Percentiles rank a stretch among this genome's conserved stretches.
These are phyloP conservation scores for Leptoteleia sp. DNA, from an alignment of 1,140 invertebrate genomes.

Conservation along the genomic window DNA sequence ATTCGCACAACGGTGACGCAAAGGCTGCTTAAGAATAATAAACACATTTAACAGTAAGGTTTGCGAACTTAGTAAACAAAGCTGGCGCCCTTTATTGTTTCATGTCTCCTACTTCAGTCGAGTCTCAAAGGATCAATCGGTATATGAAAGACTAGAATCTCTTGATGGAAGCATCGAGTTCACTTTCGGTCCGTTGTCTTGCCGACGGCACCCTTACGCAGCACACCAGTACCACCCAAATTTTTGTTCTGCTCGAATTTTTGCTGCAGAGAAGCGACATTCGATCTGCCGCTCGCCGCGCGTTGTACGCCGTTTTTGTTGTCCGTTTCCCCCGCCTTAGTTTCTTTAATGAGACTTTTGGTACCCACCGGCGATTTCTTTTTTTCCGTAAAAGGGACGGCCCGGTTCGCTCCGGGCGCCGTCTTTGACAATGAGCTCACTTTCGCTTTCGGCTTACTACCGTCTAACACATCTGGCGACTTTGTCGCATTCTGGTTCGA, in stretches of 20 bases:
- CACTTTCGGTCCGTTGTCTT: constrained; percentile 39
- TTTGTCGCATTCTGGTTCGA: constrained; percentile 78
- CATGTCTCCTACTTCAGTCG: constrained; percentile 13
- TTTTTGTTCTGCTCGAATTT: constrained; percentile 84
- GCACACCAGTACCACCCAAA: constrained; percentile 14
- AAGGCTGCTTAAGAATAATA: constrained; percentile 13
- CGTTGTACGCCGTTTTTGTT: constrained; percentile 54
- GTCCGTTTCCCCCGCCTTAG: neutral
- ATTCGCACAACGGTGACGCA: no score
- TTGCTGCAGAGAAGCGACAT: constrained; percentile 87
- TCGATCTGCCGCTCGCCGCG: constrained; percentile 82
- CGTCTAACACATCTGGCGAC: constrained; percentile 82
- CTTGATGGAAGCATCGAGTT: neutral
- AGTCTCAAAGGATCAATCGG: constrained; percentile 13
- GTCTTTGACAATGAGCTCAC: constrained; percentile 70
- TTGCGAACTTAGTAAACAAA: neutral
- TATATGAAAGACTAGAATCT: constrained; percentile 57
- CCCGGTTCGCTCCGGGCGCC: constrained; percentile 63
- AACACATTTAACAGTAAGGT: constrained; percentile 17
- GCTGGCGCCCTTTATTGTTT: constrained; percentile 4
- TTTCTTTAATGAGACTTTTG: constrained; percentile 54
- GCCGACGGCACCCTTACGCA: neutral
- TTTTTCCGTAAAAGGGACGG: constrained; percentile 67
- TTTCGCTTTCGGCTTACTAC: constrained; percentile 68
- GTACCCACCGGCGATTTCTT: constrained; percentile 73